Base-by-base conservation (phyloP, 2,888 invertebrate species). In the Diachrysia chrysitis region DNA sequence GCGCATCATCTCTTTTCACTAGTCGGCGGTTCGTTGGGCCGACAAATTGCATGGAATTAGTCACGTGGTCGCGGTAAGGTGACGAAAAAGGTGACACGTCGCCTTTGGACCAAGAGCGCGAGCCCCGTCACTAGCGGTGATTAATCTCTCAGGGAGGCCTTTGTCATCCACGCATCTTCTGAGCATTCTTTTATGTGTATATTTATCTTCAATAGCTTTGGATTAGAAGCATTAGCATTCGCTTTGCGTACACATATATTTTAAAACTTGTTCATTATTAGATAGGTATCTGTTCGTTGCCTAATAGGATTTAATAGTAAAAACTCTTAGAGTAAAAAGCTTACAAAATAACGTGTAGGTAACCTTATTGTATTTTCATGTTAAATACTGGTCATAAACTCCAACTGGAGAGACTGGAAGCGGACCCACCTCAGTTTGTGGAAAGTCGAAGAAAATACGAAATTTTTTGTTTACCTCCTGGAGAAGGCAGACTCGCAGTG, bases 401-500 rank as follows among this genome's bases (percentile, higher is more conserved):
- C 7, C 29, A 29, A 7, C 29, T 29, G 6, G 29, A 10, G 1
- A 32, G 10, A 10, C 32, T 32, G 10, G 32, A 10, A 10, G 29
- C 29, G 32, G 10, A 0, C 32, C 9, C 9, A 42, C 16, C 2
- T n/a, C 16, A 16, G 42, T 42, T 2, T n/a, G 2, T 16, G 1
- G 32, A 32, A 7, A 32, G 29, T 7, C 4, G 29, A 32, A 32
- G 6, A 10, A 32, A 32, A 29, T 5, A 2, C 29, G 29, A 29
- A 29, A 29, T 29, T 5, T 29, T 29, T 7, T 17, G 2, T 75
- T 93, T 93, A 98, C 98, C 98, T 98, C 93, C 99, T 97, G 62
- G 98, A 98, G 94, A 99, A 99, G 59, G 98, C 98, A 6, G 98
- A 97, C 85, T 98, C 98, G 93, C 99, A 99, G 88, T 98, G 98